Conservation (phyloP, 23 tunicate genomes). For the Styela clava region DNA sequence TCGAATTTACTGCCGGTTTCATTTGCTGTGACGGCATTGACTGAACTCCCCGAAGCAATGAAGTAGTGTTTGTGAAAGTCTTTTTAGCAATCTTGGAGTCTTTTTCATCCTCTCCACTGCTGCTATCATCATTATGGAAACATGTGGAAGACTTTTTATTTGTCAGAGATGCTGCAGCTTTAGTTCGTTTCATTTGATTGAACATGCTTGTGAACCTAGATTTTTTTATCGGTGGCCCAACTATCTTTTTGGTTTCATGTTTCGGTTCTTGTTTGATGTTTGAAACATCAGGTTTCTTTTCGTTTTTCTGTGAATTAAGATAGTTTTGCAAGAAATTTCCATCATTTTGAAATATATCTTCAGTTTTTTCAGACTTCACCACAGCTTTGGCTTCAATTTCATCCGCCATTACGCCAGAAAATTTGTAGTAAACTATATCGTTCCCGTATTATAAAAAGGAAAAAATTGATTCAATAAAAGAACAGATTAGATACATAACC, state of each 20-base stretch:
- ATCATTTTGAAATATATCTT: slow-evolving; percentile 42
- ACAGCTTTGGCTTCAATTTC: slow-evolving; percentile 7
- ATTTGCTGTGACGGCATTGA: neutral
- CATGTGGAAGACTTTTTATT: slow-evolving; percentile 43
- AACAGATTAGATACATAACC: no score
- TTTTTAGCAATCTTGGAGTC: neutral
- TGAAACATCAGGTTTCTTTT: slow-evolving; percentile 4
- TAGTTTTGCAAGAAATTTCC: slow-evolving; percentile 81
- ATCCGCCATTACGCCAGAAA: neutral
- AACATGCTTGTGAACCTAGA: slow-evolving; percentile 80
- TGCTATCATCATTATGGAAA: slow-evolving; percentile 56
- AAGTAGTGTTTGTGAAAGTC: neutral
- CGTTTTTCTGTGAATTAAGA: slow-evolving; percentile 39
- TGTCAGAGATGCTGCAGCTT: slow-evolving; percentile 20
- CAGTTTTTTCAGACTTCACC: slow-evolving; percentile 19
- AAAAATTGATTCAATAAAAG: no score
- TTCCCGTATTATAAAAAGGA: no score
- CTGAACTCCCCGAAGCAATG: neutral
- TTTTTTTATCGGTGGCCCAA: slow-evolving; percentile 41
- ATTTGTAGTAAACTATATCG: no score
- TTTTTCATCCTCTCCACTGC: slow-evolving; percentile 45
- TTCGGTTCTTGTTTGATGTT: slow-evolving; percentile 6
- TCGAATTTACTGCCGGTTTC: neutral
- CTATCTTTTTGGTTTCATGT: neutral
- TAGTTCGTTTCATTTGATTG: slow-evolving; percentile 70